A percentile compares a stretch with the other conserved stretches of the same genome.
phyloP scores from a whole-genome alignment of 2,797 vertebrate genomes.

The Anniella stebbinsi region DNA sequence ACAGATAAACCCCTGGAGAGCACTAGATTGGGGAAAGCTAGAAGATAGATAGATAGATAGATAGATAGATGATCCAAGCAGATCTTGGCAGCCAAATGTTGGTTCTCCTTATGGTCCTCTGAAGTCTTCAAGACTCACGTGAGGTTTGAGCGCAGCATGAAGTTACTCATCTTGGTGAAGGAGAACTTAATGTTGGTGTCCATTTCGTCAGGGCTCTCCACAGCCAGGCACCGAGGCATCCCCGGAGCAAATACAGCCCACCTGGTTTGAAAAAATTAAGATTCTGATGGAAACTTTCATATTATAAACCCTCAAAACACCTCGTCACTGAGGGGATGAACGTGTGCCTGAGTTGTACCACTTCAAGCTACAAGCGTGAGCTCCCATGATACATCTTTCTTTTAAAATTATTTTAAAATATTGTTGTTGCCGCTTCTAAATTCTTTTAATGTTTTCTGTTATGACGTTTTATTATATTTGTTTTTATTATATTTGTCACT shows the following conservation, averaged over 20 bases:
- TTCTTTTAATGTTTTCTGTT: no score
- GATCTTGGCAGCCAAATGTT: not conserved
- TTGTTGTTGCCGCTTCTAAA: no score
- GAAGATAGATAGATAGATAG: no score
- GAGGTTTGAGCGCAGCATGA: not conserved
- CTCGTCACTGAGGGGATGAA: no score
- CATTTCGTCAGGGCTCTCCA: conserved; percentile 6
- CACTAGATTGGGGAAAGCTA: not conserved
- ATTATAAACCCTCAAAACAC: no score
- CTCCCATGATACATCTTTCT: no score
- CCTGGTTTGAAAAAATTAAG: not conserved
- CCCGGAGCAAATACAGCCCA: conserved; percentile 10
- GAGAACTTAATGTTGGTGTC: conserved; percentile 32
- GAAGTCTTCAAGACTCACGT: not conserved
- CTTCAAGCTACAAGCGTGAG: not conserved
- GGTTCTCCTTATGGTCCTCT: rapidly evolving
- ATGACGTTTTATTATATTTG: no score
- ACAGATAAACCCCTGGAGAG: no score
- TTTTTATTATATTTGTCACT: no score
- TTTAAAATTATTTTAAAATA: no score
- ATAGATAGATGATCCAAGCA: rapidly evolving
- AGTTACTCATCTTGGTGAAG: conserved; percentile 11
- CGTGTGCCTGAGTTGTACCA: not conserved
- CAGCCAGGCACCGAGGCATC: conserved; percentile 12
- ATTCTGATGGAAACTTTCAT: not conserved